A percentile compares a stretch with the other conserved stretches of the same genome.
These are phyloP conservation scores for Illadopsis cleaveri DNA, from an alignment of 2,113 vertebrate genomes.

Conservation along the genomic window DNA sequence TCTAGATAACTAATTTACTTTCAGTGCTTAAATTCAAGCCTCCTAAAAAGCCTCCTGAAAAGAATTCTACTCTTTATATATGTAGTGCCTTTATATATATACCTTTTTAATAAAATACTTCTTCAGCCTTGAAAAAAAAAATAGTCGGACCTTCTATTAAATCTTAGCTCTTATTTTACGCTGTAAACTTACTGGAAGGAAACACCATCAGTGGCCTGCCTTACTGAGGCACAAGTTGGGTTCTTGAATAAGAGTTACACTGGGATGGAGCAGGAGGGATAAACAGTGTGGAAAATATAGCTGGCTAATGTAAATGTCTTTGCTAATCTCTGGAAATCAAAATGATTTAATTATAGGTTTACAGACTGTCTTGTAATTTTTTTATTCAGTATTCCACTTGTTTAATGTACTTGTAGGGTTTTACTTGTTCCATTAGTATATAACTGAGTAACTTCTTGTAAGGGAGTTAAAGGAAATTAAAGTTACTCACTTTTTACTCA, in stretches of 20 bases:
- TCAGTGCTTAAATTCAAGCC: not conserved
- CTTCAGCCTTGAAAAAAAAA: not conserved
- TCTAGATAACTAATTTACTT: not conserved
- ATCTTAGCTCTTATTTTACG: not conserved
- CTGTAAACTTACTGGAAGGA: not conserved
- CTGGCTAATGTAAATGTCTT: not conserved
- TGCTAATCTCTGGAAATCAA: not conserved
- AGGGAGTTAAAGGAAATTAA: not conserved
- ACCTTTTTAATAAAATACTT: not conserved
- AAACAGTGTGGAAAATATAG: not conserved
- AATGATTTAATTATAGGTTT: not conserved
- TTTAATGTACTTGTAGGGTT: not conserved
- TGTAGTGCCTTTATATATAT: not conserved
- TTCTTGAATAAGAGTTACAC: not conserved
- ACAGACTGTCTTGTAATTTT: not conserved
- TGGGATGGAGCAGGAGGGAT: not conserved
- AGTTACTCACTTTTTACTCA: not conserved
- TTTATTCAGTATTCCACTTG: not conserved
- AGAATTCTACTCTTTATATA: not conserved
- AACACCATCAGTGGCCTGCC: not conserved
- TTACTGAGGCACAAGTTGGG: not conserved
- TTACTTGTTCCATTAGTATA: not conserved
- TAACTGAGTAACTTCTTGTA: not conserved
- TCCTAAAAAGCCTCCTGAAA: not conserved
- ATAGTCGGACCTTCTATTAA: not conserved